Conservation (phyloP, 2,113 vertebrate genomes). For the Bathybates hornii region DNA sequence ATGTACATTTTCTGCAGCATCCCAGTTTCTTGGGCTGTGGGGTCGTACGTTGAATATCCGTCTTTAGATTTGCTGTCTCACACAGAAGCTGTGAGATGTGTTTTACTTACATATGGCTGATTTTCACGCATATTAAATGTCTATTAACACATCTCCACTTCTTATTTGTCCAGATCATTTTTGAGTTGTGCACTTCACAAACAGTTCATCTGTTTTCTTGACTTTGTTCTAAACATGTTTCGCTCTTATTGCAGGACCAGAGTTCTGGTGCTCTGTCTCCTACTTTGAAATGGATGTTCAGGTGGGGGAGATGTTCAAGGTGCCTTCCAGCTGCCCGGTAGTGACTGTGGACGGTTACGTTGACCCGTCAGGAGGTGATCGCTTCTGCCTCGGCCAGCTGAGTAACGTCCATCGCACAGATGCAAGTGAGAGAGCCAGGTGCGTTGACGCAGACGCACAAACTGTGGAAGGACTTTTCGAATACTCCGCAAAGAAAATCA, state of each 20-base stretch:
- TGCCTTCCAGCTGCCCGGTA: conserved; percentile 71
- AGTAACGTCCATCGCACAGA: conserved; percentile 75
- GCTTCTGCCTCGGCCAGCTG: conserved; percentile 76
- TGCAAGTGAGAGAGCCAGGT: conserved; percentile 76
- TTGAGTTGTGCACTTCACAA: neutral
- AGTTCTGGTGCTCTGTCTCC: conserved; percentile 78
- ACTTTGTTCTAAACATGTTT: neutral
- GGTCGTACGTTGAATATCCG: neutral
- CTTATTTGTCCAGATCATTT: neutral
- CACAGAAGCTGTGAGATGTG: neutral
- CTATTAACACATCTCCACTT: neutral
- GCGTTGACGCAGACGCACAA: neutral
- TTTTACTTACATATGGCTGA: neutral
- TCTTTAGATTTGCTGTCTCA: neutral
- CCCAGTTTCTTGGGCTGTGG: neutral
- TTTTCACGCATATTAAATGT: neutral
- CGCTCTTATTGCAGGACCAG: conserved; percentile 48
- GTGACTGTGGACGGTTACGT: conserved; percentile 77
- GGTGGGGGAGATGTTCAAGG: conserved; percentile 81
- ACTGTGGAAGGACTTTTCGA: neutral
- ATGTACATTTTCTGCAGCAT: no score
- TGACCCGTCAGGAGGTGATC: conserved; percentile 74
- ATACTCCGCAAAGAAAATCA: fast-evolving
- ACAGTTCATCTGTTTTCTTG: neutral
- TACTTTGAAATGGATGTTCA: conserved; percentile 81